Evolutionary conservation across 53 echinoderm and acorn worm species (phyloP).

Genomic region (Apostichopus leukothele): DNA sequence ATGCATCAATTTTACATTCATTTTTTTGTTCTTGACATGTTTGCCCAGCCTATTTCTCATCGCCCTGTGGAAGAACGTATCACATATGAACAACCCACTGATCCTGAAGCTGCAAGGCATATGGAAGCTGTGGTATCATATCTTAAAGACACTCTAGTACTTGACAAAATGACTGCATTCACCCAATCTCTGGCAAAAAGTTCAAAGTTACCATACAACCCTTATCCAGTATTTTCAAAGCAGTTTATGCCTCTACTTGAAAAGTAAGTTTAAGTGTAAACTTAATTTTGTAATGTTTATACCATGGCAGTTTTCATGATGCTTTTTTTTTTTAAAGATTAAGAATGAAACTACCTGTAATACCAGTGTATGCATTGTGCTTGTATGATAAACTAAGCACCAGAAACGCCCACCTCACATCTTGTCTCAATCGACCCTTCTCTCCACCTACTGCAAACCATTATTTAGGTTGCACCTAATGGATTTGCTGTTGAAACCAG

Average conservation of each 20-base stretch:
- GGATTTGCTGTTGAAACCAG: too few species aligned
- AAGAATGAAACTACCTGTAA: too few species aligned
- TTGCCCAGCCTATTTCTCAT: background rate
- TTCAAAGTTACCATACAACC: slow-evolving; percentile 64
- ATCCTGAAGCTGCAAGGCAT: slow-evolving; percentile 43
- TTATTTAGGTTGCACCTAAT: too few species aligned
- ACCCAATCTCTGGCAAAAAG: slow-evolving; percentile 43
- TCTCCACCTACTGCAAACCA: too few species aligned
- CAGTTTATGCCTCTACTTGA: slow-evolving; percentile 50
- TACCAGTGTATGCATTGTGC: too few species aligned
- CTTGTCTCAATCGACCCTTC: too few species aligned
- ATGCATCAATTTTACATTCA: background rate
- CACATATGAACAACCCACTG: background rate
- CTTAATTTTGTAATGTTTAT: too few species aligned
- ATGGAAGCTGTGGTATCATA: slow-evolving; percentile 55
- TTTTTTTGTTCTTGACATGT: background rate
- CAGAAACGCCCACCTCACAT: too few species aligned
- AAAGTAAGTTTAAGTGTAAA: slow-evolving; percentile 35
- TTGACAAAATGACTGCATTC: slow-evolving; percentile 44
- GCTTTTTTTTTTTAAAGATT: too few species aligned
- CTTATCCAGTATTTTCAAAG: slow-evolving; percentile 61
- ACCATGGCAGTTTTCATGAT: too few species aligned
- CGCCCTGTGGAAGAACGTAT: background rate
- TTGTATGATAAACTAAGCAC: too few species aligned
- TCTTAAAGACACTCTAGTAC: slow-evolving; percentile 59